Percentiles rank a stretch among this genome's conserved stretches.
Evolutionary conservation across 2,797 vertebrate species (phyloP).

Genomic region (Hephaestus fuliginosus): DNA sequence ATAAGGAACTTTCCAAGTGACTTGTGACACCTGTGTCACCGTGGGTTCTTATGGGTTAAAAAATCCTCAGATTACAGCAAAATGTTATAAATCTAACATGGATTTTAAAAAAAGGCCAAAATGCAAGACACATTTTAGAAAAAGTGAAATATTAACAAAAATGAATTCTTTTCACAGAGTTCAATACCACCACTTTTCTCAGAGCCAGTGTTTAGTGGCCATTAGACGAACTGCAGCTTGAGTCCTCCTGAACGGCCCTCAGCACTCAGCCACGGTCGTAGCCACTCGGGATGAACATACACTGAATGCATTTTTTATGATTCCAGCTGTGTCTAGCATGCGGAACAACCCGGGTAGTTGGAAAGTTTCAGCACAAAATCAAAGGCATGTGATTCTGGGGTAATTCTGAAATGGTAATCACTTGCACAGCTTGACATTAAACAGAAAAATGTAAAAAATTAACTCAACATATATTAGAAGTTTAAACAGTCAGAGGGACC

Average conservation of each 20-base stretch:
- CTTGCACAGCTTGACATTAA: slow-evolving; percentile 1
- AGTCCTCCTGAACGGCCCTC: background rate
- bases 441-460: background rate
- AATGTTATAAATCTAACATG: background rate
- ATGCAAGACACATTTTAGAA: background rate
- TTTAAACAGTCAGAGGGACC: background rate
- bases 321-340: slow-evolving; percentile 38
- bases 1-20: too few relatives aligned
- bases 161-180: background rate
- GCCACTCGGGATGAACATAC: slow-evolving; percentile 22
- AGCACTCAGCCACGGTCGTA: slow-evolving; percentile 5
- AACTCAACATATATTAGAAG: background rate
- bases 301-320: slow-evolving; percentile 53
- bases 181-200: background rate
- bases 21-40: too few relatives aligned
- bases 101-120: background rate
- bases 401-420: slow-evolving; percentile 27
- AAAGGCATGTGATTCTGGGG: slow-evolving; percentile 23
- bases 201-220: background rate
- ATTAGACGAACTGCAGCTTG: slow-evolving; percentile 14
- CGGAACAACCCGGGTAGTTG: slow-evolving; percentile 16
- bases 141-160: background rate
- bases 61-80: too few relatives aligned
- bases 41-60: too few relatives aligned
- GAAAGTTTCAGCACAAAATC: slow-evolving; percentile 24